Base-by-base conservation (phyloP, 2,113 vertebrate species). In the Chionis minor region DNA sequence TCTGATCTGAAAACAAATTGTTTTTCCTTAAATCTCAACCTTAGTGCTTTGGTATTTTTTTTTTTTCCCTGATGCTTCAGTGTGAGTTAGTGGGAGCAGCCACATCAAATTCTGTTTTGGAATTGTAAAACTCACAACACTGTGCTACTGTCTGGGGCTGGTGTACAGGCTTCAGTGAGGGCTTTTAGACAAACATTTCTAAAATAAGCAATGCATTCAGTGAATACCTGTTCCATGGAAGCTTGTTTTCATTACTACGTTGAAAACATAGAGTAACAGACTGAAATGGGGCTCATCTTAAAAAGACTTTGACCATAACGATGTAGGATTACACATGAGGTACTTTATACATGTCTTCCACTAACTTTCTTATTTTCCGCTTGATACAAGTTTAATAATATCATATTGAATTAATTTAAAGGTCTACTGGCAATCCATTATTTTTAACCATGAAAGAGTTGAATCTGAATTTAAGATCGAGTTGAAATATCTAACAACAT, bases 1-100 rank as follows among this genome's bases (percentile, higher is more conserved):
- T 96, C 91, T 94, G 90, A 95, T 97, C 90, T 96, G 86, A 97
- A 98, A 98, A 97, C 38, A 97, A 98, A 97, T 96, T 95, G 86
- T 96, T 97, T 97, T 88, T 74, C 45, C n/a, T 92, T 95, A 92
- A 94, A 86, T 77, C 56, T 35, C 20, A 81, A 27, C 67, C 30
- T 78, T 52, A 52, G 58, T 69, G 27, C 22, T 92, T 55, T 79
- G 6, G 44, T 58, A n/a, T 83, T 75, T 77, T 62, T 38, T 62
- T 38, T 51, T 78, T 42, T 56, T 3, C 7, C 27, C 27, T 69
- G 38, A 24, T 67, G 22, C 14, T 90, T 92, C 33, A 69, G 42
- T 59, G 14, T 83, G 51, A 88, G 54, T 71, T 52, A 32, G 35
- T 59, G 32, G 49, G 24, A 92, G 62, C 8, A 59, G 18, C 18